phyloP scores from a whole-genome alignment of 2,113 vertebrate genomes.

The Etheostoma cragini region DNA sequence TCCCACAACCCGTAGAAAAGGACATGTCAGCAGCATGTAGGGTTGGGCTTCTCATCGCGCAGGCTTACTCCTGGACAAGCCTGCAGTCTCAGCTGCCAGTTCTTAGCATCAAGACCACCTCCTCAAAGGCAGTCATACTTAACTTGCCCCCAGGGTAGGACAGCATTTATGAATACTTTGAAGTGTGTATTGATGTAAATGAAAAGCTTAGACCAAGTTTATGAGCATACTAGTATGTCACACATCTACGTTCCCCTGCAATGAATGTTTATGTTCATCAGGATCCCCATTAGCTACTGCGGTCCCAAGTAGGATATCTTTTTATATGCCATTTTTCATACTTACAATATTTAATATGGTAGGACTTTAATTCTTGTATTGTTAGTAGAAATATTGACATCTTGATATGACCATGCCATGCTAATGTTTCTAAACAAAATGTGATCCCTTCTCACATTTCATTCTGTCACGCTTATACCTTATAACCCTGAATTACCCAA shows the following conservation, averaged over 20 bases:
- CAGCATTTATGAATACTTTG: background rate
- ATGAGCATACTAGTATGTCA: background rate
- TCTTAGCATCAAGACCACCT: slow-evolving; percentile 86
- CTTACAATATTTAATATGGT: background rate
- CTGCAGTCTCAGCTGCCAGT: slow-evolving; percentile 78
- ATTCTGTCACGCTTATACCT: slow-evolving; percentile 6
- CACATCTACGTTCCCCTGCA: background rate
- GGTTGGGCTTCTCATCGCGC: slow-evolving; percentile 80
- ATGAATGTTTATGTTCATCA: background rate
- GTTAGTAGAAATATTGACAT: background rate
- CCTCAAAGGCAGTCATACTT: slow-evolving; percentile 87
- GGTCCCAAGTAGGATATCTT: background rate
- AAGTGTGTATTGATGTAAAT: slow-evolving; percentile 8
- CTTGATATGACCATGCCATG: background rate
- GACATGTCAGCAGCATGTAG: slow-evolving; percentile 36
- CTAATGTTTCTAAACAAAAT: slow-evolving; percentile 1
- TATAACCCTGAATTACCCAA: slow-evolving; percentile 10
- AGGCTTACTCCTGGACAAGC: slow-evolving; percentile 87
- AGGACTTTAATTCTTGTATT: background rate
- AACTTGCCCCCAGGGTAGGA: slow-evolving; percentile 90
- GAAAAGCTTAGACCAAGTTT: background rate
- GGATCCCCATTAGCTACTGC: background rate
- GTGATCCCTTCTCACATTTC: background rate
- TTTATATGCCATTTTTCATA: background rate
- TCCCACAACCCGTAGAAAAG: slow-evolving; percentile 56